These are phyloP conservation scores for Cherax destructor DNA, from an alignment of 1,140 invertebrate genomes.

Conservation along the genomic window DNA sequence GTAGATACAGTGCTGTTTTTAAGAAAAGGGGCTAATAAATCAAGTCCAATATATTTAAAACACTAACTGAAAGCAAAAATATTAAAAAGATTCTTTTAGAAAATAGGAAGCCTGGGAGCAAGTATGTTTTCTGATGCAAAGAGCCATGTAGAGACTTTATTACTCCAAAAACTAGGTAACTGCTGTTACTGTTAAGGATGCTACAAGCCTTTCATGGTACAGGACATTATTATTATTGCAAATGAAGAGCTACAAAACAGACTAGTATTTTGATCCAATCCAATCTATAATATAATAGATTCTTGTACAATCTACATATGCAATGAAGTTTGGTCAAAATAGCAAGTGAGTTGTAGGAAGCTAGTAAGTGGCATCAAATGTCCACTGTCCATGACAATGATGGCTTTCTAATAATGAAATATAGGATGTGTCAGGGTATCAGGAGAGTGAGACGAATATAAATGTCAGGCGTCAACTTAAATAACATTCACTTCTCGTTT, in stretches of 20 bases:
- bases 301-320: neutral
- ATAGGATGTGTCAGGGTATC: constrained; percentile 28
- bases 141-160: neutral
- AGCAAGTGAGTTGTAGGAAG: constrained; percentile 23
- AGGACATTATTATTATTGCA: constrained; percentile 36
- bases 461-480: constrained; percentile 37
- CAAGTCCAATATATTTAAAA: neutral
- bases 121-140: neutral
- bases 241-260: constrained; percentile 6
- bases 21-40: neutral
- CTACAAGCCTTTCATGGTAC: constrained; percentile 42
- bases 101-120: neutral
- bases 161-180: constrained; percentile 26
- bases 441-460: constrained; percentile 22
- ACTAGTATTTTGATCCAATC: constrained; percentile 29
- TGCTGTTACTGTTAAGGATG: constrained; percentile 32
- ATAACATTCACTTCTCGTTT: constrained; percentile 44
- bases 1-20: neutral
- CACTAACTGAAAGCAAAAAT: neutral
- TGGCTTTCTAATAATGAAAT: constrained; percentile 24
- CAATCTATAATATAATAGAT: constrained; percentile 7
- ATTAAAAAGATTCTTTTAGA: neutral
- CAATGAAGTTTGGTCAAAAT: constrained; percentile 22
- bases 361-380: constrained; percentile 11
- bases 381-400: constrained; percentile 35